These are phyloP conservation scores for Ochotona princeps DNA, from an alignment of 2,113 vertebrate species.

Conservation along the genomic window DNA sequence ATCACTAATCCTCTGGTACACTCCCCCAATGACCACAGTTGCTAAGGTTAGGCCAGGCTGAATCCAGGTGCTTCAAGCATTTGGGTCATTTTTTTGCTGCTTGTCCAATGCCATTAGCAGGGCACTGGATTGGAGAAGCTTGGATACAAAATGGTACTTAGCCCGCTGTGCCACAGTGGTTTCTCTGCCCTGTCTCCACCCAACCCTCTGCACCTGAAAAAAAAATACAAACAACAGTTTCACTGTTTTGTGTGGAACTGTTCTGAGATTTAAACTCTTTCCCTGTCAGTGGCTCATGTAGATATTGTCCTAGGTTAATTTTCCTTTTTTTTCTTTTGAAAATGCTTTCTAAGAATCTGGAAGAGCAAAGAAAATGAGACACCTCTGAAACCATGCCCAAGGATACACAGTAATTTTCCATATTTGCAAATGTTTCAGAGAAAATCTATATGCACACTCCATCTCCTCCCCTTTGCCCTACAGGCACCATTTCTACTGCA, in stretches of 20 bases:
- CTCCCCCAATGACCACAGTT: too few species aligned
- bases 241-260: not conserved
- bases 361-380: not conserved
- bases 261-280: not conserved
- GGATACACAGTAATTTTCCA: not conserved
- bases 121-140: too few species aligned
- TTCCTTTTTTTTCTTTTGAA: conserved; percentile 2
- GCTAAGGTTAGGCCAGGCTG: too few species aligned
- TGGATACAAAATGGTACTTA: too few species aligned
- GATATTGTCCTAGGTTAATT: not conserved
- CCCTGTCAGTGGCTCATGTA: not conserved
- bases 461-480: not conserved
- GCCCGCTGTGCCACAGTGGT: too few species aligned
- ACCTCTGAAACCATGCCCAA: not conserved
- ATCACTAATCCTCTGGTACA: too few species aligned
- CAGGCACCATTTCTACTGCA: not conserved
- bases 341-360: not conserved
- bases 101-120: too few species aligned
- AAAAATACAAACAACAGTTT: too few species aligned
- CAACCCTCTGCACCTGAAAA: too few species aligned
- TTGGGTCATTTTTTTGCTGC: too few species aligned
- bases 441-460: not conserved
- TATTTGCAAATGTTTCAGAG: not conserved
- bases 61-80: not conserved
- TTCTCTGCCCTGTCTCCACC: too few species aligned